A percentile compares a stretch with the other conserved stretches of the same genome.
Conservation (phyloP, 2,797 vertebrate genomes). For the Leucoraja ocellata region DNA sequence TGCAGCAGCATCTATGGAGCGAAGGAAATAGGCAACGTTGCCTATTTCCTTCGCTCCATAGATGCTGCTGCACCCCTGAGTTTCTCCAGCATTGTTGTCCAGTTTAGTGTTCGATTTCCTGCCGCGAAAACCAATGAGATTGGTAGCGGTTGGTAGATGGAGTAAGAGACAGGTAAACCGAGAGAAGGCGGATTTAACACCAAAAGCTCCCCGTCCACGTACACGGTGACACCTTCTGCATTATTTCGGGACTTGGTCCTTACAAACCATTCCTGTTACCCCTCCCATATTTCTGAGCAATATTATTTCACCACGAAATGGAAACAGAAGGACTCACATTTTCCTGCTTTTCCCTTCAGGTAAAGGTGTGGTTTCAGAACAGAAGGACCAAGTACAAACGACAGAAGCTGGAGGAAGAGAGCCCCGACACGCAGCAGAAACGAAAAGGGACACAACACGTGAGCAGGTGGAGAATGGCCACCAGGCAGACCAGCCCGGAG, state of each 20-base stretch:
- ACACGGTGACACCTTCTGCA: neutral
- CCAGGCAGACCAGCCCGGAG: conserved; percentile 61
- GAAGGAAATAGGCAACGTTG: too few relatives aligned
- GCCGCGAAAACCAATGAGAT: too few relatives aligned
- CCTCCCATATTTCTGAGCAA: neutral
- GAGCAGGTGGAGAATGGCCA: conserved; percentile 72
- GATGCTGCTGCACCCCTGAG: too few relatives aligned
- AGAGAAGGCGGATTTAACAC: neutral
- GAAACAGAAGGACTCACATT: neutral
- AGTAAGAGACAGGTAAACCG: neutral
- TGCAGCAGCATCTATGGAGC: too few relatives aligned
- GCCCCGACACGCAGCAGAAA: conserved; percentile 68
- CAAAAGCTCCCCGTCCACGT: neutral
- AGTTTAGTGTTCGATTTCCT: too few relatives aligned
- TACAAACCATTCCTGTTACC: neutral
- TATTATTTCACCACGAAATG: neutral
- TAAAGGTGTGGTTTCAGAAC: conserved; percentile 55
- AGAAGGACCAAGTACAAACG: conserved; percentile 75
- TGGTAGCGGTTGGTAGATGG: too few relatives aligned
- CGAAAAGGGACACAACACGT: conserved; percentile 71
- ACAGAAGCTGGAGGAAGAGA: conserved; percentile 76
- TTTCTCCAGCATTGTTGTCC: too few relatives aligned
- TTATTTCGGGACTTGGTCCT: neutral
- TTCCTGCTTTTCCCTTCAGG: conserved; percentile 5
- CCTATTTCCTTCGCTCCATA: too few relatives aligned